Conservation (phyloP, 2,113 vertebrate species). For the Merops nubicus region DNA sequence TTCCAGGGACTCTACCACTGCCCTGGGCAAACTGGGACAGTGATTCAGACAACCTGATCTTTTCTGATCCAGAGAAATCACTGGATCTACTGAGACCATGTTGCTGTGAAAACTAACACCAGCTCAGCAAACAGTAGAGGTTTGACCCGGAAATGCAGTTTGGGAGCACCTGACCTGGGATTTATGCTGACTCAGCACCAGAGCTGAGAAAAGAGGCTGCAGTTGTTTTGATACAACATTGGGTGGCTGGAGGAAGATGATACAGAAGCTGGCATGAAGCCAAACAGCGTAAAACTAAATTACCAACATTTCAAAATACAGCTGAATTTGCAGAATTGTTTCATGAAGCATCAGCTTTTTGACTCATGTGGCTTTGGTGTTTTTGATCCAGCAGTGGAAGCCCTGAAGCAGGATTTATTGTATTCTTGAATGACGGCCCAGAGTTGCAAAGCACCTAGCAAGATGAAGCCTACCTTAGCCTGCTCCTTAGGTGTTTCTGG, state of each 20-base stretch:
- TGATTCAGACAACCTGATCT: neutral
- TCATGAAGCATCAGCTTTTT: neutral
- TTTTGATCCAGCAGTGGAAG: conserved; percentile 36
- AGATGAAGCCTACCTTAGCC: conserved; percentile 1
- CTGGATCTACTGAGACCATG: neutral
- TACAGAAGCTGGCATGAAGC: neutral
- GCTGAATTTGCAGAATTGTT: neutral
- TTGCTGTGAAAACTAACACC: neutral
- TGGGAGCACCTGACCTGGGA: neutral
- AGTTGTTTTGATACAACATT: neutral
- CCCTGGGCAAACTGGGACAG: neutral
- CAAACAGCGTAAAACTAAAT: neutral
- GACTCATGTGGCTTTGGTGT: neutral
- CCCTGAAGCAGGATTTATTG: conserved; percentile 28
- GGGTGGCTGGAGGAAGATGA: neutral
- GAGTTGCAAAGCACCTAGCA: neutral
- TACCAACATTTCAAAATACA: neutral
- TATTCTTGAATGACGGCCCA: conserved; percentile 14
- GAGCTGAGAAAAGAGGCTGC: neutral
- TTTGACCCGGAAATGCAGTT: neutral
- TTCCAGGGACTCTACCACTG: neutral
- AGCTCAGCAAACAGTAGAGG: neutral
- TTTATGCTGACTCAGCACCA: neutral
- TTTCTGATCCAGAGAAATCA: no score
- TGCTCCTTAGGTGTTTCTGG: conserved; percentile 30